Evolutionary conservation across 2,113 vertebrate genomes (phyloP), one percentile per base, ranked within the genome.

Genomic region (Falco punctatus): DNA sequence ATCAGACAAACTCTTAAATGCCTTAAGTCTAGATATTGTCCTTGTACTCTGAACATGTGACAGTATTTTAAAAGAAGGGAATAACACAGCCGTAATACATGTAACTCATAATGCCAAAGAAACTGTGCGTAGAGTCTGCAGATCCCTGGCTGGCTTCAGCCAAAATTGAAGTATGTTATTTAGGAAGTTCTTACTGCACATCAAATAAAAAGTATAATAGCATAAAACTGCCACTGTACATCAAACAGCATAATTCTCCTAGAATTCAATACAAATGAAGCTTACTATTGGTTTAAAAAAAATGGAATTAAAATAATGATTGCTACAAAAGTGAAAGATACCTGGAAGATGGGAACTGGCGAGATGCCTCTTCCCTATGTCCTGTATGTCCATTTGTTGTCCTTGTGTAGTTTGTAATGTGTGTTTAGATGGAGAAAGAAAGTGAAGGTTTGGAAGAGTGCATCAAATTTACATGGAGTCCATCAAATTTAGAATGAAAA

Each of bases 121-220:
- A 57, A 21, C 22, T 1, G 9, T 9, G 1, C 4, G 1, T 40
- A 65, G 19, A 80, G 33, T 20, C 1, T 21, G 13, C 6, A 3
- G 30, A 30, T 30, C 32, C 54, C 79, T 48, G 46, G 30, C 15
- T 8, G 4, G 38, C 40, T 72, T 55, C 73, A 42, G 55, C 59
- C 51, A 38, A 77, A 62, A 62, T 27, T 35, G 10, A 92, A 77
- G 55, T 40, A 27, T 10, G 2, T 65, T 84, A 57, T 70, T 94
- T 74, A 48, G 55, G 33, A 54, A 67, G 30, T 83, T 62, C 21
- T 54, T 81, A 40, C 62, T 77, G 33, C 55, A 40, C 38, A 33
- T 81, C 58, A 38, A 52, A 81, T 88, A 51, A 69, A 55, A 91
- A 79, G 19, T 67, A 23, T 67, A 71, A 52, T 55, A 67, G 70